phyloP scores from a whole-genome alignment of 2,113 vertebrate species.

The Thermophis baileyi region DNA sequence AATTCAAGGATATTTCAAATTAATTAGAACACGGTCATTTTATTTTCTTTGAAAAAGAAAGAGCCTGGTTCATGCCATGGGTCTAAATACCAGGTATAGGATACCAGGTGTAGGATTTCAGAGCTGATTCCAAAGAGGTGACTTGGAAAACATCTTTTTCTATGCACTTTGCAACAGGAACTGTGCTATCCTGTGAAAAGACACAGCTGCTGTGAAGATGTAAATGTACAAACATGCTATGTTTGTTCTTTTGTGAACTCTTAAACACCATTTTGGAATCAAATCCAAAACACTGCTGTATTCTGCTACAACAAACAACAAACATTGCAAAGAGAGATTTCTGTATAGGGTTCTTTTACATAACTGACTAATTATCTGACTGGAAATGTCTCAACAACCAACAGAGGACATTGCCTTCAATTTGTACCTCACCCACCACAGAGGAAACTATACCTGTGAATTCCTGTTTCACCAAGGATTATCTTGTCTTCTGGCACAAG shows the following conservation, averaged over 20 bases:
- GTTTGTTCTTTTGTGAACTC: not conserved
- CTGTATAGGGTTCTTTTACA: not conserved
- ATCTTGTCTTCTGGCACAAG: not conserved
- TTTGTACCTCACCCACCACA: not conserved
- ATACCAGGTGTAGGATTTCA: not conserved
- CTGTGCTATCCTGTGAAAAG: not conserved
- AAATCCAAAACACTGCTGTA: not conserved
- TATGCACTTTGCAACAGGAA: not conserved
- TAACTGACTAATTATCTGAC: not conserved
- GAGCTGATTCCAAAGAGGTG: not conserved
- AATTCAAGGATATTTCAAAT: slow-evolving; percentile 3
- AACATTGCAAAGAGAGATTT: not conserved
- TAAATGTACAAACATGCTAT: not conserved
- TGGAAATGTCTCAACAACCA: not conserved
- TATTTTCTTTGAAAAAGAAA: not conserved
- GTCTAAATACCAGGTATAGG: not conserved
- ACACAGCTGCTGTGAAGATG: not conserved
- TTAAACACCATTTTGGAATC: not conserved
- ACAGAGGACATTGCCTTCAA: not conserved
- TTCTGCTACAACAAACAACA: not conserved
- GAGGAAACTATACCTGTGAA: not conserved
- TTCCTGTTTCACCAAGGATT: not conserved
- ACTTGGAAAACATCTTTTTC: not conserved
- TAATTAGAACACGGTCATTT: slow-evolving; percentile 1
- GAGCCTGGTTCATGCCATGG: not conserved